Base-by-base conservation (phyloP, 2,113 vertebrate species). In the Macrotus californicus region DNA sequence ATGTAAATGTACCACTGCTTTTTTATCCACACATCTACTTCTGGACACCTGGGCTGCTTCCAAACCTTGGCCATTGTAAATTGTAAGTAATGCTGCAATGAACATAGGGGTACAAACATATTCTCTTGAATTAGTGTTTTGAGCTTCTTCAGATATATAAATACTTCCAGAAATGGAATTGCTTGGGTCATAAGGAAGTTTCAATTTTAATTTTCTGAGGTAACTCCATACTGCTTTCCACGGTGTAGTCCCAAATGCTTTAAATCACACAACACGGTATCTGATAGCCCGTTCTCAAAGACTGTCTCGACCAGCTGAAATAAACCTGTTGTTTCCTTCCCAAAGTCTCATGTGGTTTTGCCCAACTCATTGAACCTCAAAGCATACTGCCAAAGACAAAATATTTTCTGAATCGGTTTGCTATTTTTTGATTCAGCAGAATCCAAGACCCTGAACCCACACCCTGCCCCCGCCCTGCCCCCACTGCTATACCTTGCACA, bases 251-350 rank as follows among this genome's bases (percentile, higher is more conserved):
- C 46, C 86, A 94, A 95, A 93, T 79, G 61, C 11, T 81, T 87
- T 50, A 14, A 46, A 43, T 41, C 46, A 72, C 31, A 85, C 8
- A 61, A 76, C n/a, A 59, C 43, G n/a, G 84, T 73, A 87, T 54
- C 87, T 87, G 89, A 46, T 48, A 88, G 59, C 21, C 69, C 43
- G 88, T 76, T 91, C 73, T 84, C 67, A 82, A 87, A 93, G 73
- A 94, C 54, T 85, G 66, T 79, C 52, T 80, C 9, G 54, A 91
- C 15, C n/a, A 52, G 80, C 43, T 87, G 26, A 93, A 95, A 97
- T 81, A 90, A 84, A 92, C 64, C 43, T 82, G 48, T 15, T 43
- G 29, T 90, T 91, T 97, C 88, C 86, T 91, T 89, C 79, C 80
- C 66, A 56, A 34, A 93, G 67, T 77, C 54, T 94, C 84, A 85